Evolutionary conservation across 2,888 invertebrate genomes (phyloP).

Genomic region (Plusia festucae): DNA sequence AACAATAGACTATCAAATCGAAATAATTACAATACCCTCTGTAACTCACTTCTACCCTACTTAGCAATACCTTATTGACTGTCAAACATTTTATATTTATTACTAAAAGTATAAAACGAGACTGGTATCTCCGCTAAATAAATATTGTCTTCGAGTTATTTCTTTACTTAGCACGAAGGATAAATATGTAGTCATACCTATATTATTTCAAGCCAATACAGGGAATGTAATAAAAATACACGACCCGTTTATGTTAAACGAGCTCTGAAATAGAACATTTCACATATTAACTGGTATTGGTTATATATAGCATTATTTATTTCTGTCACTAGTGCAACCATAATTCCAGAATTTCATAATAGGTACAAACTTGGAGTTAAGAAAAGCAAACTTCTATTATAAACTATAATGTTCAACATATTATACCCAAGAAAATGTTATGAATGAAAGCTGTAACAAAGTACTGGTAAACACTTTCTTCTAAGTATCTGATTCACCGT

Average conservation of each 20-base stretch:
- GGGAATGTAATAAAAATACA: neutral
- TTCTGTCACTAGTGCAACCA: neutral
- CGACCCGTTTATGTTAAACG: neutral
- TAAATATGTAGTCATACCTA: neutral
- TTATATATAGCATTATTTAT: neutral
- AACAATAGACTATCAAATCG: slow-evolving; percentile 58
- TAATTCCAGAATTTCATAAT: neutral
- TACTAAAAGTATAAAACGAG: slow-evolving; percentile 11
- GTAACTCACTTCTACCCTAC: slow-evolving; percentile 43
- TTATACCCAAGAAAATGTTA: neutral
- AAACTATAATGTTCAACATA: neutral
- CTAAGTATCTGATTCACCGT: neutral
- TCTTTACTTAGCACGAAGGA: neutral
- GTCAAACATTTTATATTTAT: slow-evolving; percentile 26
- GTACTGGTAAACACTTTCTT: neutral
- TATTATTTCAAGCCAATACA: neutral
- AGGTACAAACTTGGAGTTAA: neutral
- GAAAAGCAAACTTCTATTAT: neutral
- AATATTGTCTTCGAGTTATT: neutral
- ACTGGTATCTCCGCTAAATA: neutral
- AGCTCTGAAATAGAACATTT: too few relatives aligned
- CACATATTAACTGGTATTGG: neutral
- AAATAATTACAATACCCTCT: slow-evolving; percentile 44
- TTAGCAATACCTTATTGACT: slow-evolving; percentile 32
- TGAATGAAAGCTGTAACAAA: slow-evolving; percentile 2